A percentile compares a stretch with the other conserved stretches of the same genome.
Evolutionary conservation across 1,140 invertebrate genomes (phyloP).

Genomic region (Drosophila tsacasi): DNA sequence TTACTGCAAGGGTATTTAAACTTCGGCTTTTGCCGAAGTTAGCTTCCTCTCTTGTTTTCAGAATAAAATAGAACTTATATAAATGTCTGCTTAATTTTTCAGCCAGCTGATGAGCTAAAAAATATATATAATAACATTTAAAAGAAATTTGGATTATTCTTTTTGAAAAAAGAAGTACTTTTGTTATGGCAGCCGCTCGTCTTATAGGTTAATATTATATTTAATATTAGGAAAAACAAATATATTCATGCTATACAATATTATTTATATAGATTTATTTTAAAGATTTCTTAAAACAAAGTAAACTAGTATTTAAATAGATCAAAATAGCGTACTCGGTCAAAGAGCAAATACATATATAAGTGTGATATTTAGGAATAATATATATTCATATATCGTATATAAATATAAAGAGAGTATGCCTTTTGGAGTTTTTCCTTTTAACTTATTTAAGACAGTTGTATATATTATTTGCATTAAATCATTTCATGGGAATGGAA

Average conservation of each 20-base stretch:
- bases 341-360: constrained; percentile 1
- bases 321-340: not conserved
- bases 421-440: not conserved
- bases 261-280: not conserved
- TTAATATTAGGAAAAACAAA: constrained; percentile 5
- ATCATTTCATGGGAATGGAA: constrained; percentile 1
- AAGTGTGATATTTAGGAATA: constrained; percentile 3
- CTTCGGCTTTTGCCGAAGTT: too few species aligned
- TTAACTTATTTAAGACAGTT: not conserved
- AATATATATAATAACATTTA: not conserved
- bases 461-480: not conserved
- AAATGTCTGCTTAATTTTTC: constrained; percentile 2
- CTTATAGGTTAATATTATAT: not conserved
- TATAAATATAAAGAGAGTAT: constrained; percentile 13
- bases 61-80: not conserved
- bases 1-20: too few species aligned
- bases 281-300: not conserved
- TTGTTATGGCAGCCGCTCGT: constrained; percentile 3
- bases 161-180: not conserved
- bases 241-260: constrained; percentile 2
- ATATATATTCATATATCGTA: constrained; percentile 1
- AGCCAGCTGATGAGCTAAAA: constrained; percentile 9
- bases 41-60: too few species aligned
- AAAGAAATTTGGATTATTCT: not conserved
- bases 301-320: constrained; percentile 4